Evolutionary conservation across 1,140 invertebrate genomes (phyloP).

Genomic region (Oryctes rhinoceros): DNA sequence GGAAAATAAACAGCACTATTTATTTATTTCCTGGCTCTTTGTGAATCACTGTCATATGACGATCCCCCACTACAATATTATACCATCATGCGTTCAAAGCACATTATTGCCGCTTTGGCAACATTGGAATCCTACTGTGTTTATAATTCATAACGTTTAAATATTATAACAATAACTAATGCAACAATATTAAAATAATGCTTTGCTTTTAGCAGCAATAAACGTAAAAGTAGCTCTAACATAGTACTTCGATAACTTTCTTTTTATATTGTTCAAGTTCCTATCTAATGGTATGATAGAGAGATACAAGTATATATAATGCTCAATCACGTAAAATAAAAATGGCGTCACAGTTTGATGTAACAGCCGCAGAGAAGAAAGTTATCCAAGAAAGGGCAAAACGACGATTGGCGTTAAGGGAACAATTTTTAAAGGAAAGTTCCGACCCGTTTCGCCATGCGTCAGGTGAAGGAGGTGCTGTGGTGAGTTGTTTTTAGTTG

Average conservation of each 20-base stretch:
- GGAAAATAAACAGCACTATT: slow-evolving; percentile 1
- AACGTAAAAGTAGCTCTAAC: background rate
- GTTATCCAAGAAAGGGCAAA: slow-evolving; percentile 65
- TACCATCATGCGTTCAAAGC: background rate
- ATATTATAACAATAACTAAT: background rate
- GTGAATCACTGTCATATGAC: slow-evolving; percentile 24
- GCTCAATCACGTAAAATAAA: background rate
- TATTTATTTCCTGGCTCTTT: slow-evolving; percentile 16
- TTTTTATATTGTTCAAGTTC: background rate
- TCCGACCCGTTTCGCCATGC: slow-evolving; percentile 70
- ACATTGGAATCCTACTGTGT: background rate
- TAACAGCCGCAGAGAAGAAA: slow-evolving; percentile 52
- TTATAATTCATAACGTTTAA: background rate
- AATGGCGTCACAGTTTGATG: slow-evolving; percentile 39
- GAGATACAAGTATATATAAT: background rate
- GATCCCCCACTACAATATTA: background rate
- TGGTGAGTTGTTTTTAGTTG: slow-evolving; percentile 63
- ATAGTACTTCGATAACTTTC: background rate
- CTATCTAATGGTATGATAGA: background rate
- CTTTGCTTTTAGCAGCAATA: background rate
- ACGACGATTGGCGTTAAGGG: slow-evolving; percentile 64
- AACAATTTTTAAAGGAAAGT: slow-evolving; percentile 72
- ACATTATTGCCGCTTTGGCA: background rate
- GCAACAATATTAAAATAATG: background rate
- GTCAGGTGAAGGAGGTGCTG: slow-evolving; percentile 63